Percentiles rank a stretch among this genome's conserved stretches.
Evolutionary conservation across 2,113 vertebrate species (phyloP).

Genomic region (Hydropotes inermis): DNA sequence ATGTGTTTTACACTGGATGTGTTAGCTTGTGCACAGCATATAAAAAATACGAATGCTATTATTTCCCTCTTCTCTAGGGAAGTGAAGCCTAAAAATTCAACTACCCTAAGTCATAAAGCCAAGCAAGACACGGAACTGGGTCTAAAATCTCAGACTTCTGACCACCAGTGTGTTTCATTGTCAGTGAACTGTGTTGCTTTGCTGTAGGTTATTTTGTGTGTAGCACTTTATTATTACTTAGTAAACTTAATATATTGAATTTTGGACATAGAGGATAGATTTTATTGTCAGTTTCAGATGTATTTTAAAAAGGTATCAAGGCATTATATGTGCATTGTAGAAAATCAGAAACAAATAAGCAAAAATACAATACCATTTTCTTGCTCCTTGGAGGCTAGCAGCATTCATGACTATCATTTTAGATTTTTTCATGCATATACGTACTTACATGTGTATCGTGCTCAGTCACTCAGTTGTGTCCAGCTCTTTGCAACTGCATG

Average conservation of each 20-base stretch:
- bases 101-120: not conserved
- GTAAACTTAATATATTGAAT: not conserved
- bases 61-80: not conserved
- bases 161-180: not conserved
- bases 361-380: not conserved
- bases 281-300: not conserved
- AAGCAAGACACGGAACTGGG: not conserved
- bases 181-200: not conserved
- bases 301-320: not conserved
- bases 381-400: not conserved
- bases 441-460: not conserved
- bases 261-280: not conserved
- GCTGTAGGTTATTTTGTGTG: not conserved
- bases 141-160: not conserved
- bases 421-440: not conserved
- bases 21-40: not conserved
- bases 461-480: not conserved
- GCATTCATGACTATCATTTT: not conserved
- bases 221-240: not conserved
- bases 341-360: not conserved
- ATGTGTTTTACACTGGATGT: not conserved
- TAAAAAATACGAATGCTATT: not conserved
- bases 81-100: not conserved
- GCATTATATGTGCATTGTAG: too few relatives aligned
- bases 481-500: not conserved